Percentiles rank a stretch among this genome's conserved stretches.
Evolutionary conservation across 2,797 vertebrate genomes (phyloP).

Genomic region (Nannoperca australis): DNA sequence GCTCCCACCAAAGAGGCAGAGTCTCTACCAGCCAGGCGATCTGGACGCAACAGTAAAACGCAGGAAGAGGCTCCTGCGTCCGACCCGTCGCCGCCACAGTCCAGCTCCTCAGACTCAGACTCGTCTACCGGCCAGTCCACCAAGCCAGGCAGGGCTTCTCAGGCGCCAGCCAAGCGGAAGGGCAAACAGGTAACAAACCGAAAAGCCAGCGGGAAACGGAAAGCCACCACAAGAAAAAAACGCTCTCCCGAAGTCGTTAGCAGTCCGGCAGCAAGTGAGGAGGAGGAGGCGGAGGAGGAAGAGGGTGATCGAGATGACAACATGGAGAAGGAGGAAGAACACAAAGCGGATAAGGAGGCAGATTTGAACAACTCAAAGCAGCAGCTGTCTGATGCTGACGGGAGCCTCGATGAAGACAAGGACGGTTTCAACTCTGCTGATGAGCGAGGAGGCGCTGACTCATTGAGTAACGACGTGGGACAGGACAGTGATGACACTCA

Average conservation of each 20-base stretch:
- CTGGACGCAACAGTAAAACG: conserved; percentile 87
- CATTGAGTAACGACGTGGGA: conserved; percentile 26
- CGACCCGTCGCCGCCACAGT: conserved; percentile 84
- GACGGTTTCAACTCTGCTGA: conserved; percentile 42
- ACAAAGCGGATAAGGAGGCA: conserved; percentile 54
- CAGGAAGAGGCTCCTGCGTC: conserved; percentile 83
- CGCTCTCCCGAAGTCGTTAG: conserved; percentile 54
- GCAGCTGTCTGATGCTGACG: conserved; percentile 58
- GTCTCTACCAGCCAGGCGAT: conserved; percentile 86
- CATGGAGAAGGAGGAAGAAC: conserved; percentile 43
- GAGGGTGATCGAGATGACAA: conserved; percentile 38
- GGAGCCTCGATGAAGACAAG: conserved; percentile 43
- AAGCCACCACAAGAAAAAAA: conserved; percentile 79
- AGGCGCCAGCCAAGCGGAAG: conserved; percentile 87
- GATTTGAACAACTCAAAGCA: conserved; percentile 45
- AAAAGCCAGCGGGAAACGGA: conserved; percentile 88
- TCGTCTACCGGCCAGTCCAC: conserved; percentile 81
- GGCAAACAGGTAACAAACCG: conserved; percentile 86
- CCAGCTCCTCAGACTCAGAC: conserved; percentile 86
- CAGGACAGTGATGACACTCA: conserved; percentile 54
- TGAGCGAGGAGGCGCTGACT: conserved; percentile 10
- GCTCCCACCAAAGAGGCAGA: conserved; percentile 88
- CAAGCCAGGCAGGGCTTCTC: conserved; percentile 80
- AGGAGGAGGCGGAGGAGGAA: conserved; percentile 60
- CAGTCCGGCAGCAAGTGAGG: conserved; percentile 69